These are phyloP conservation scores for Paedocypris micromegethes DNA, from an alignment of 2,797 vertebrate species.

Conservation along the genomic window DNA sequence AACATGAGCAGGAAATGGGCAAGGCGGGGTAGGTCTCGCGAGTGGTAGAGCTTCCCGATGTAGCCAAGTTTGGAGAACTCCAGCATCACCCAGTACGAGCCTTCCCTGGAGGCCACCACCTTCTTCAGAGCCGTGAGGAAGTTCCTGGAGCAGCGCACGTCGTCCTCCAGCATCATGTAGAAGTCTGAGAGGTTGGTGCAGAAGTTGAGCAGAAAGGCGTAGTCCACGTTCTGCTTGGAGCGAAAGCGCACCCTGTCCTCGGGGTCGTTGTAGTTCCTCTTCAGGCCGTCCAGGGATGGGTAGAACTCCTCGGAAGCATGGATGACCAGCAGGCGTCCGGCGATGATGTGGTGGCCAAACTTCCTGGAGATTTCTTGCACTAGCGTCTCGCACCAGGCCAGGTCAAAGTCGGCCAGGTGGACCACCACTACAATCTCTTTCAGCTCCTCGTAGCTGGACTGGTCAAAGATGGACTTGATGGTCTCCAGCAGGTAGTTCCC, in stretches of 20 bases:
- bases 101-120: slow-evolving; percentile 89
- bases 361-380: slow-evolving; percentile 91
- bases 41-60: slow-evolving; percentile 96
- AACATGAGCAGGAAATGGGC: slow-evolving; percentile 98
- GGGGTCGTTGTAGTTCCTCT: slow-evolving; percentile 97
- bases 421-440: slow-evolving; percentile 96
- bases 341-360: slow-evolving; percentile 95
- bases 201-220: slow-evolving; percentile 94
- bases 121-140: slow-evolving; percentile 94
- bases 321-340: slow-evolving; percentile 89
- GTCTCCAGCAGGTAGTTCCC: slow-evolving; percentile 96
- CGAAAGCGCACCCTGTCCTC: slow-evolving; percentile 92
- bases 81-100: slow-evolving; percentile 96
- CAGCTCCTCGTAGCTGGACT: slow-evolving; percentile 95
- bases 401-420: slow-evolving; percentile 90
- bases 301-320: slow-evolving; percentile 90
- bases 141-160: slow-evolving; percentile 91
- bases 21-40: slow-evolving; percentile 86
- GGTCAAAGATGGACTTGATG: slow-evolving; percentile 98
- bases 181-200: slow-evolving; percentile 95
- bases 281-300: slow-evolving; percentile 87
- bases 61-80: slow-evolving; percentile 98
- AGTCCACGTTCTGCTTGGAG: slow-evolving; percentile 98
- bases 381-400: slow-evolving; percentile 84
- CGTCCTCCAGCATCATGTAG: slow-evolving; percentile 97